phyloP scores from a whole-genome alignment of 2,888 invertebrate genomes.

The Caenorhabditis wallacei region DNA sequence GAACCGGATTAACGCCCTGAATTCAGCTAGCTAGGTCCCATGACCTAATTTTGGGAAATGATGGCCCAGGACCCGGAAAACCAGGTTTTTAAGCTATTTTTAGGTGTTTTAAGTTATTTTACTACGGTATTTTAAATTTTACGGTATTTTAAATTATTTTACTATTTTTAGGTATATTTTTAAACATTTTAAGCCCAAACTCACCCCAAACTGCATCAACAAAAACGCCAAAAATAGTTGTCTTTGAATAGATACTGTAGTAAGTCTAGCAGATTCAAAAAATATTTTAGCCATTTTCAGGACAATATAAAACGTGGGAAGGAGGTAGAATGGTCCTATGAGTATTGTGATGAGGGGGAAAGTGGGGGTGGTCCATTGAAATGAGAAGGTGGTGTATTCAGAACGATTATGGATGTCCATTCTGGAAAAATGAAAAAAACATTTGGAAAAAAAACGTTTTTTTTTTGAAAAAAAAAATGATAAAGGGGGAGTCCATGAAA shows the following conservation, averaged over 20 bases:
- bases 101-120: too few species aligned
- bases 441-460: not conserved
- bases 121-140: too few species aligned
- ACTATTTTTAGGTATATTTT: not conserved
- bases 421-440: constrained; percentile 10
- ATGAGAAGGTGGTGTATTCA: constrained; percentile 29
- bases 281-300: constrained; percentile 21
- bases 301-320: constrained; percentile 37
- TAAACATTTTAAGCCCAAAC: not conserved
- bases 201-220: constrained; percentile 44
- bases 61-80: too few species aligned
- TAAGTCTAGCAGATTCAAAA: not conserved
- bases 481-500: too few species aligned
- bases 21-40: too few species aligned
- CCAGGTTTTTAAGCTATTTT: too few species aligned
- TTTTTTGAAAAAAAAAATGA: not conserved
- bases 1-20: too few species aligned
- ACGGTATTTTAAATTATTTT: not conserved
- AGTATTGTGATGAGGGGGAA: constrained; percentile 26
- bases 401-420: constrained; percentile 31
- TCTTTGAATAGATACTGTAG: constrained; percentile 17
- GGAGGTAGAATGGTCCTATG: constrained; percentile 3
- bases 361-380: not conserved
- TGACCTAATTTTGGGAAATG: too few species aligned
- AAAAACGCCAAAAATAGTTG: constrained; percentile 34